Percentiles rank a stretch among this genome's conserved stretches.
These are phyloP conservation scores for Uromys caudimaculatus DNA, from an alignment of 2,797 vertebrate genomes.

Conservation along the genomic window DNA sequence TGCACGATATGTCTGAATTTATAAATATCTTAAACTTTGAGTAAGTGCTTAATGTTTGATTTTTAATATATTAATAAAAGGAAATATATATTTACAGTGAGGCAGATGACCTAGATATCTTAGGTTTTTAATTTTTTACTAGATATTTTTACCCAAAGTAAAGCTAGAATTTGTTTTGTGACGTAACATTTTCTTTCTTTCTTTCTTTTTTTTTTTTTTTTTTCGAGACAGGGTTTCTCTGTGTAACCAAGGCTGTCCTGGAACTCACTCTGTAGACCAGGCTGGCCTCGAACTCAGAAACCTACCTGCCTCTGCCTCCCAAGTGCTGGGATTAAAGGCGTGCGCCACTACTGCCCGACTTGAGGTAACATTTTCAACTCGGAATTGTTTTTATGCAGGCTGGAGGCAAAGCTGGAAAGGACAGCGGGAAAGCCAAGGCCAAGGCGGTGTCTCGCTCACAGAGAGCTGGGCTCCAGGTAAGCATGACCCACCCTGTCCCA, in stretches of 20 bases:
- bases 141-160: constrained; percentile 2
- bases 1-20: constrained; percentile 25
- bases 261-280: too few species aligned
- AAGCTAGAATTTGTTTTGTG: constrained; percentile 52
- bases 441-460: constrained; percentile 98
- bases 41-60: background rate
- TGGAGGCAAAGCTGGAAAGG: constrained; percentile 98
- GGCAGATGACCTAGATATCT: background rate
- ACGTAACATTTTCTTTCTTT: background rate
- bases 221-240: too few species aligned
- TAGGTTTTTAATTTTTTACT: background rate
- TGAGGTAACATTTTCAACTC: constrained; percentile 20
- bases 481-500: background rate
- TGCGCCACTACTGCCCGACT: too few species aligned
- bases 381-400: constrained; percentile 88
- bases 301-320: too few species aligned
- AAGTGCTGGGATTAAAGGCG: too few species aligned
- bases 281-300: too few species aligned
- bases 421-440: constrained; percentile 97
- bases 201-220: too few species aligned
- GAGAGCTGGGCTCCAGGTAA: constrained; percentile 96
- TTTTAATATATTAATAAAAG: constrained; percentile 1
- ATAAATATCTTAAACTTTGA: constrained; percentile 45
- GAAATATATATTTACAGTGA: background rate
- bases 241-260: too few species aligned